Evolutionary conservation across 2,888 invertebrate species (phyloP).

Genomic region (Drosophila mulleri): DNA sequence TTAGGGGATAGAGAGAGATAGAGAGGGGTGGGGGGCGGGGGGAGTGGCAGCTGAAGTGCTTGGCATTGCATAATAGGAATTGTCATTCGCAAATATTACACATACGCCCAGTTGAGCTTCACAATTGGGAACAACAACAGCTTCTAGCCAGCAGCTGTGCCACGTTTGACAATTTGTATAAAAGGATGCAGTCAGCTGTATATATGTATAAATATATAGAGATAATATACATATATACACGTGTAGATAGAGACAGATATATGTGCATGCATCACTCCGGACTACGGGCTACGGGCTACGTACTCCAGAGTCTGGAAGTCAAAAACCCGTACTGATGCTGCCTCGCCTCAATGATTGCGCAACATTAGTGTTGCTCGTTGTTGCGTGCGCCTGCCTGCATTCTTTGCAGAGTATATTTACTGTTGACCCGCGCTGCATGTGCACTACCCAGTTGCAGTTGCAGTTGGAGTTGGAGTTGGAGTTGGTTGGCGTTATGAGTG

Average conservation of each 20-base stretch:
- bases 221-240: not conserved
- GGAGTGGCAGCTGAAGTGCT: not conserved
- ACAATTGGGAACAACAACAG: constrained; percentile 22
- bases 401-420: constrained; percentile 23
- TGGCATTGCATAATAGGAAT: constrained; percentile 54
- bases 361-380: constrained; percentile 45
- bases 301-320: constrained; percentile 16
- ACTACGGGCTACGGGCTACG: not conserved
- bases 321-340: constrained; percentile 29
- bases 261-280: constrained; percentile 6
- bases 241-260: not conserved
- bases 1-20: constrained; percentile 35
- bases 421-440: constrained; percentile 12
- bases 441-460: not conserved
- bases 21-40: too few relatives aligned
- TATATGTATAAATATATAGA: not conserved
- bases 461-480: not conserved
- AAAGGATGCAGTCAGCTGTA: constrained; percentile 70
- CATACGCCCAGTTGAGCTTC: constrained; percentile 75
- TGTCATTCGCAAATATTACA: constrained; percentile 76
- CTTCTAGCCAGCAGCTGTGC: constrained; percentile 11
- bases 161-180: constrained; percentile 74
- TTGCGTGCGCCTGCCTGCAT: constrained; percentile 26
- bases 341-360: constrained; percentile 56
- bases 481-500: not conserved